Evolutionary conservation across 2,888 invertebrate genomes (phyloP), one percentile per base, ranked within the genome.

Genomic region (Sycophila texana): DNA sequence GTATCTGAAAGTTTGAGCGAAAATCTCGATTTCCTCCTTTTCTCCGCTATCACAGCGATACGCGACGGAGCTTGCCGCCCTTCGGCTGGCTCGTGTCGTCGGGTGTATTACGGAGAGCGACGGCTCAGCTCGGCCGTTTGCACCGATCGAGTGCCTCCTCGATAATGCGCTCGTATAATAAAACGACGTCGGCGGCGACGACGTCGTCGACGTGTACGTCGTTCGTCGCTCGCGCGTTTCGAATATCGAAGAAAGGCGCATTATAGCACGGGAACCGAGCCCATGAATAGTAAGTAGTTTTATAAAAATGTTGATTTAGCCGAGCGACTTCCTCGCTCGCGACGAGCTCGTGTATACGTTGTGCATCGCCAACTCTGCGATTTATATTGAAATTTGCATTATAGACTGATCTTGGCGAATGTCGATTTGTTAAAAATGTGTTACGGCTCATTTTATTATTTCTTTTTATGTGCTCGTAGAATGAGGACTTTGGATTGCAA

Each of bases 251-350:
- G 75, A 57, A 57, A 13, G 12, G 49, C 20, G 61, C 13, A 18
- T 20, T 68, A 68, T 68, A 68, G 22, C 22, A 5, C 14, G 67
- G 55, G 53, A 55, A 51, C 22, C 26, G 30, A 70, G 55, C 63
- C 76, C 76, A 76, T 76, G 89, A 89, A 89, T 89, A 89, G 88
- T 88, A 88, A 89, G 87, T 87, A 86, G 89, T 89, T 89, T 72
- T 89, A 89, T 89, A 89, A 89, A 89, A 89, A 89, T 89, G 89
- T 89, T 89, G 89, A 89, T 89, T 89, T 89, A 89, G 88, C 88
- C 86, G 16, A 30, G 61, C 49, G 60, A n/a, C 53, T 53, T n/a
- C 16, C 22, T 26, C 14, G 60, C 26, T 16, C 14, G 18, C 2
- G 20, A 66, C 39, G 26, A 68, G 55, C 39, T 7, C 10, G 39